A percentile compares a stretch with the other conserved stretches of the same genome.
These are phyloP conservation scores for Pangasius sanitwongsei DNA, from an alignment of 2,797 vertebrate species.

Conservation along the genomic window DNA sequence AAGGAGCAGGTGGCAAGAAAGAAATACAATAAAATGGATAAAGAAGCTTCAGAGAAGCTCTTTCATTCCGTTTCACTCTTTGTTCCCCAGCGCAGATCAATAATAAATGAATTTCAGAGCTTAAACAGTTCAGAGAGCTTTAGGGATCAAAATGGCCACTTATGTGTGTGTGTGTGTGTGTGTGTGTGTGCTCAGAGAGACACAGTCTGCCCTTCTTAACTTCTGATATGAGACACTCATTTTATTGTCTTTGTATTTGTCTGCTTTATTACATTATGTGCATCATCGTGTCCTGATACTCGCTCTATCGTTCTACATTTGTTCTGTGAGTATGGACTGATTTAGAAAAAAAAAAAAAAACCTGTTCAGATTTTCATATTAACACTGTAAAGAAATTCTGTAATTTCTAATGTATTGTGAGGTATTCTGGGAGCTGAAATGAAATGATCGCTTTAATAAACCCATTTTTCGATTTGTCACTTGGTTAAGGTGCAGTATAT, in stretches of 20 bases:
- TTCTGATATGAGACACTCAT: background rate
- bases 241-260: background rate
- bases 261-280: background rate
- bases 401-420: background rate
- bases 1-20: background rate
- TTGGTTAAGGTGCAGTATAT: background rate
- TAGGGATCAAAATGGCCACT: background rate
- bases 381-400: background rate
- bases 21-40: background rate
- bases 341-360: background rate
- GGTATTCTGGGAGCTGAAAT: background rate
- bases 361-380: background rate
- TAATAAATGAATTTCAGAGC: background rate
- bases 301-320: background rate
- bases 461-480: background rate
- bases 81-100: background rate
- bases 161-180: background rate
- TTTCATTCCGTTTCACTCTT: background rate
- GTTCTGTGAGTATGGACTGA: background rate
- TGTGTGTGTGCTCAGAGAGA: background rate
- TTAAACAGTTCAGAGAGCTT: constrained; percentile 11
- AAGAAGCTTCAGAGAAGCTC: background rate
- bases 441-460: background rate
- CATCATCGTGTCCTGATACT: background rate
- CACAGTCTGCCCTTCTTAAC: background rate